Evolutionary conservation across 2,797 vertebrate genomes (phyloP).

Genomic region (Cacajao melanocephalus): DNA sequence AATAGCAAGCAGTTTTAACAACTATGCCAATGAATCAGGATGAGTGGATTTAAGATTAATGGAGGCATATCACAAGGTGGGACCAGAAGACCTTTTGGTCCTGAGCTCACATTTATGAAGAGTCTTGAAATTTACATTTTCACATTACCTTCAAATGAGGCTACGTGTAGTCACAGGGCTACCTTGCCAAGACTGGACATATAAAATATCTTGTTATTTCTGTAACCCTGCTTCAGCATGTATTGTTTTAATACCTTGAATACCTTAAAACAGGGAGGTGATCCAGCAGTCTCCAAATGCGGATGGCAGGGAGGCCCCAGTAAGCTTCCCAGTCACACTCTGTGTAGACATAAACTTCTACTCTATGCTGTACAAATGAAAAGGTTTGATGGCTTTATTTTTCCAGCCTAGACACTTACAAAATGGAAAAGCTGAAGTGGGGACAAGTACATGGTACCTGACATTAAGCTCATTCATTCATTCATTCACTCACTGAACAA

Average conservation of each 20-base stretch:
- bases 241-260: slow-evolving; percentile 15
- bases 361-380: background rate
- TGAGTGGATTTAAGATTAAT: slow-evolving; percentile 20
- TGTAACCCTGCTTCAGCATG: background rate
- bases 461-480: background rate
- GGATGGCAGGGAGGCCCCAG: background rate
- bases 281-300: background rate
- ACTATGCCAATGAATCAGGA: background rate
- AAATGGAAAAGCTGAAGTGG: background rate
- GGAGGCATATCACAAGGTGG: background rate
- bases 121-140: slow-evolving; percentile 36
- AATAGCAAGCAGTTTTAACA: slow-evolving; percentile 4
- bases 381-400: background rate
- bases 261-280: background rate
- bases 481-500: background rate
- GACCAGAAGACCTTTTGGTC: slow-evolving; percentile 6
- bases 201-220: slow-evolving; percentile 29
- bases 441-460: background rate
- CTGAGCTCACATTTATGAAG: background rate
- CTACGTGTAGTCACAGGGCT: background rate
- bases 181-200: background rate
- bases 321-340: background rate
- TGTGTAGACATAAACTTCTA: background rate
- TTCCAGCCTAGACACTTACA: background rate
- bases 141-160: slow-evolving; percentile 42